Evolutionary conservation across 2,888 invertebrate species (phyloP).

Genomic region (Proisotoma minuta): DNA sequence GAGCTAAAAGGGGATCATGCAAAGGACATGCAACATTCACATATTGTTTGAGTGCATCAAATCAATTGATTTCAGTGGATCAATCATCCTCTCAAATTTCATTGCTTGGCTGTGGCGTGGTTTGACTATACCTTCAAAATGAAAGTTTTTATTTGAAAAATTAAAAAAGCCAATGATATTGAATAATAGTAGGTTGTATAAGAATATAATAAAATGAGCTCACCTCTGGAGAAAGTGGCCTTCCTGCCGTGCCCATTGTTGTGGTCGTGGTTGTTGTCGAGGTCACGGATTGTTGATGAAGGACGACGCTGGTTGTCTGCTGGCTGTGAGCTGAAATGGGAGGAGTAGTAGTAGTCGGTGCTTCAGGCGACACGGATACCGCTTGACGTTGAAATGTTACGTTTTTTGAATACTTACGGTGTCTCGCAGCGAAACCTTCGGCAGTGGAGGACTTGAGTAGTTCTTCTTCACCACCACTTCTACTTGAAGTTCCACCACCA

Average conservation of each 20-base stretch:
- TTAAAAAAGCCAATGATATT: no score
- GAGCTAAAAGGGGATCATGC: no score
- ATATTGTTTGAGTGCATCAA: no score
- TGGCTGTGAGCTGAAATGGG: slow-evolving; percentile 2
- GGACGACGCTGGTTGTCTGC: neutral
- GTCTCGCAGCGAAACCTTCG: slow-evolving; percentile 82
- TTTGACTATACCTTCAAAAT: no score
- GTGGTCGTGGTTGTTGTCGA: neutral
- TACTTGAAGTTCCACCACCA: slow-evolving; percentile 7
- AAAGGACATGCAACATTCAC: no score
- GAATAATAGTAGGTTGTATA: no score
- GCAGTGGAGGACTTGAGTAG: slow-evolving; percentile 76
- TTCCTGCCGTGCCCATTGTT: neutral
- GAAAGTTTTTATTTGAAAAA: no score
- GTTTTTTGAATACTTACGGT: slow-evolving; percentile 76
- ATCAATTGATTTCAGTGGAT: no score
- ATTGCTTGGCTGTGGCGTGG: no score
- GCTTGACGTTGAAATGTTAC: slow-evolving; percentile 77
- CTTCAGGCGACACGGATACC: slow-evolving; percentile 18
- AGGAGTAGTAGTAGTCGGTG: neutral
- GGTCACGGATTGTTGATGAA: neutral
- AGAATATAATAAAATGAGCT: neutral
- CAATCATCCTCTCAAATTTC: no score
- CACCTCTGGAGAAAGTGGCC: neutral
- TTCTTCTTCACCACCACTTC: slow-evolving; percentile 55